A percentile compares a stretch with the other conserved stretches of the same genome.
Conservation (phyloP, 1,140 invertebrate genomes). For the Pararge aegeria region DNA sequence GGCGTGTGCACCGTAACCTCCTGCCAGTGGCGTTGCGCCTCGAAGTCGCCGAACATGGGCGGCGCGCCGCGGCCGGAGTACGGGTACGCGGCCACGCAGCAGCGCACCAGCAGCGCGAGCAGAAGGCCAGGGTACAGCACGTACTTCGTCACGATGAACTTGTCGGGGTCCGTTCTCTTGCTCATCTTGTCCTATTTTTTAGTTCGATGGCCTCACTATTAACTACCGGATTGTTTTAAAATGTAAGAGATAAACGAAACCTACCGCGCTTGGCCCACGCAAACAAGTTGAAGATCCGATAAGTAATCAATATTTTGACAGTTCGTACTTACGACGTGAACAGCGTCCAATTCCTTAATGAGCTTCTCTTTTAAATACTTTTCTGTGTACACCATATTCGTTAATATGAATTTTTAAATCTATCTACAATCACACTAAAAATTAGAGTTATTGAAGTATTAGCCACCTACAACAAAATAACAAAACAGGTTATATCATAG, state of each 20-base stretch:
- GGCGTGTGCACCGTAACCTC: slow-evolving; percentile 97
- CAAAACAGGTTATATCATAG: slow-evolving; percentile 2
- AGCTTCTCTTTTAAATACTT: slow-evolving; percentile 86
- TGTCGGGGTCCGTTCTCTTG: slow-evolving; percentile 58
- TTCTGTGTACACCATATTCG: slow-evolving; percentile 81
- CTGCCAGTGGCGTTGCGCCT: slow-evolving; percentile 99
- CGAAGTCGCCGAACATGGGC: slow-evolving; percentile 98
- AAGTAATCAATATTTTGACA: slow-evolving; percentile 52
- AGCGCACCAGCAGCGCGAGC: slow-evolving; percentile 83
- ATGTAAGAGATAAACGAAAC: too few relatives aligned
- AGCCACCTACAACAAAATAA: background rate
- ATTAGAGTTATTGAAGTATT: background rate
- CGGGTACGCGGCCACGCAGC: slow-evolving; percentile 87
- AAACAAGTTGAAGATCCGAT: slow-evolving; percentile 35
- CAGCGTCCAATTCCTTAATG: slow-evolving; percentile 82
- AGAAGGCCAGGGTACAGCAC: slow-evolving; percentile 74
- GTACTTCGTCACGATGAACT: slow-evolving; percentile 64
- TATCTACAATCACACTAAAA: background rate
- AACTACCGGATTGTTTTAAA: too few relatives aligned
- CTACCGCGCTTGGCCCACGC: slow-evolving; percentile 19
- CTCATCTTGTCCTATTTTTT: slow-evolving; percentile 56
- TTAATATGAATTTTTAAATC: slow-evolving; percentile 12
- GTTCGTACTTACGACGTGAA: slow-evolving; percentile 84
- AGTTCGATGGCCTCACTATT: too few relatives aligned
- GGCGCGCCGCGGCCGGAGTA: slow-evolving; percentile 91